Conservation (phyloP, 2,888 invertebrate genomes). For the Stegana nigrithorax region DNA sequence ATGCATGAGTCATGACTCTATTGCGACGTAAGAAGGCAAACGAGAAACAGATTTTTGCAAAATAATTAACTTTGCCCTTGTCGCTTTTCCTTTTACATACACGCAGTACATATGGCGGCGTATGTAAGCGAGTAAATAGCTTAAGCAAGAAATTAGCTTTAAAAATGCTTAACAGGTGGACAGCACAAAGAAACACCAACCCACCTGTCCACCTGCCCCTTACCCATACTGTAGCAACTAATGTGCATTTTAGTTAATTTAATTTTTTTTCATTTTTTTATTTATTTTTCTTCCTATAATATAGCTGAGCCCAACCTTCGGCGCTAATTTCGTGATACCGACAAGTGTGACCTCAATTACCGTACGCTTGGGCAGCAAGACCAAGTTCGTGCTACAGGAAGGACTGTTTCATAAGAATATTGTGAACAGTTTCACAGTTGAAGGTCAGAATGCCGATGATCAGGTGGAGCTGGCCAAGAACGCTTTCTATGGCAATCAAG, state of each 20-base stretch:
- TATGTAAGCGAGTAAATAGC: too few relatives aligned
- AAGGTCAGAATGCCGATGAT: constrained; percentile 51
- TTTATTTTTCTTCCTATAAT: constrained; percentile 23
- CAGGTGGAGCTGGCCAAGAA: constrained; percentile 61
- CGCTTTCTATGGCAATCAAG: constrained; percentile 59
- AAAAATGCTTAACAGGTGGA: too few relatives aligned
- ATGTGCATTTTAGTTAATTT: background rate
- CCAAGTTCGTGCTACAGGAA: constrained; percentile 50
- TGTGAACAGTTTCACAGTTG: constrained; percentile 61
- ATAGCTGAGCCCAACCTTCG: constrained; percentile 56
- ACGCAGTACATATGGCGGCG: too few relatives aligned
- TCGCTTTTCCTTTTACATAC: too few relatives aligned
- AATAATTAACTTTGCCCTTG: too few relatives aligned
- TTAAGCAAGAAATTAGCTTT: too few relatives aligned
- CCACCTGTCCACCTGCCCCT: too few relatives aligned
- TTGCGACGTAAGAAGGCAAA: too few relatives aligned
- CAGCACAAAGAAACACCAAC: too few relatives aligned
- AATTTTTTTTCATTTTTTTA: background rate
- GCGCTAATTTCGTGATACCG: constrained; percentile 53
- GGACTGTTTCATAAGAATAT: constrained; percentile 58
- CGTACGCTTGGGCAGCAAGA: constrained; percentile 49
- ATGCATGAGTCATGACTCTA: too few relatives aligned
- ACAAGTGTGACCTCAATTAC: constrained; percentile 46
- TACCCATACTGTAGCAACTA: too few relatives aligned
- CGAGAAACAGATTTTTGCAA: too few relatives aligned